Conservation (phyloP, 2,888 invertebrate genomes). For the Magallana nippona region DNA sequence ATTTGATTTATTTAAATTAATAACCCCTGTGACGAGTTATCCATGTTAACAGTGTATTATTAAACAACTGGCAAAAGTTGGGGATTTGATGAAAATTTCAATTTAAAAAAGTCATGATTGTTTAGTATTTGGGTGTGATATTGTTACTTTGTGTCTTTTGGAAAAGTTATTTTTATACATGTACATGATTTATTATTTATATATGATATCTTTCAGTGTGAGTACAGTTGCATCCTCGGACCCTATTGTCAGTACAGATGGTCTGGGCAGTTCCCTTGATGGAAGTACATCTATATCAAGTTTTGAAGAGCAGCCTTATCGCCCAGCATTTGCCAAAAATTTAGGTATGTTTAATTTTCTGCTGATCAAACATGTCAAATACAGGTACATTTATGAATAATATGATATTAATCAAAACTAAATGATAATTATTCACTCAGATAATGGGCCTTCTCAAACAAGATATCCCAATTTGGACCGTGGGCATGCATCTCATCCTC, state of each 20-base stretch:
- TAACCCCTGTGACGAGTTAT: too few relatives aligned
- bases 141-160: too few relatives aligned
- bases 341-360: not conserved
- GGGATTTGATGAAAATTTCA: too few relatives aligned
- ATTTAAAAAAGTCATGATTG: too few relatives aligned
- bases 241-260: slow-evolving; percentile 75
- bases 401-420: not conserved
- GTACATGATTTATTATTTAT: too few relatives aligned
- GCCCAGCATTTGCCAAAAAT: slow-evolving; percentile 65
- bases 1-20: too few relatives aligned
- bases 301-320: slow-evolving; percentile 63
- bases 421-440: not conserved
- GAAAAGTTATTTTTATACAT: too few relatives aligned
- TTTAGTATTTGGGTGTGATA: too few relatives aligned
- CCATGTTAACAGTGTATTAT: too few relatives aligned
- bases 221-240: slow-evolving; percentile 70
- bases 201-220: slow-evolving; percentile 59
- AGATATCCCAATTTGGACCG: not conserved
- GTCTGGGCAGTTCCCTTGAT: slow-evolving; percentile 66
- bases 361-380: too few relatives aligned
- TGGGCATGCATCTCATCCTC: not conserved
- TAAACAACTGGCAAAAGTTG: too few relatives aligned
- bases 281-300: slow-evolving; percentile 57
- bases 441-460: not conserved
- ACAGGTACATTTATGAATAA: too few relatives aligned